Evolutionary conservation across 2,888 invertebrate genomes (phyloP), one percentile per base, ranked within the genome.

Genomic region (Polydesmus complanatus): DNA sequence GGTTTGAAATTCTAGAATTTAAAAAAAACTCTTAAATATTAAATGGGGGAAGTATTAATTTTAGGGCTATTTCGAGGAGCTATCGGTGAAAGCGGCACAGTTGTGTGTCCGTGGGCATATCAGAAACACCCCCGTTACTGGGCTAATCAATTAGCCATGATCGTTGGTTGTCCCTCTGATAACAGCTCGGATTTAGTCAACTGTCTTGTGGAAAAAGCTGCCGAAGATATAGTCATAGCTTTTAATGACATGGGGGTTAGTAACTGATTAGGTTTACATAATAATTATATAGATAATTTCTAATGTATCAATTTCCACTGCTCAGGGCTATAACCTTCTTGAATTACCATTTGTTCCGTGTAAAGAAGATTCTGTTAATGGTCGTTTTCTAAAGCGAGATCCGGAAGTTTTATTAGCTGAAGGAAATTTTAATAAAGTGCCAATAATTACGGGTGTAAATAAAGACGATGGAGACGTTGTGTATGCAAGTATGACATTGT

Each of bases 61-160:
- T n/a, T 37, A 68, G 68, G 67, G 27, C 58, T 68, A 27, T 65
- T 68, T 56, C 63, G 62, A 50, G 56, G 63, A 37, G 68, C 66
- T 21, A 68, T 68, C 27, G 64, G 67, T 14, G 27, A 54, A 54
- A 54, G 54, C 27, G 54, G 54, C 14, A 14, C 27, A 14, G 54
- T 2, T 26, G 26, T 27, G 1, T 26, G 21, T 27, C 27, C 54
- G 25, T 54, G 54, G 54, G 27, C 54, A 19, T 11, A 26, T 54
- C 27, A 54, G 27, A 54, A 27, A n/a, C 14, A 54, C 8, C 54
- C 54, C 27, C 26, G 26, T 11, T 5, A 11, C 19, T 18, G 14
- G 5, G 27, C 54, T 27, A 18, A 3, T 14, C 19, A 26, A 25
- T 54, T 54, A 54, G 54, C 27, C 21, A 1, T 5, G 27, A n/a